Base-by-base conservation (phyloP, 2,113 vertebrate genomes). In the Paedocypris sp. region DNA sequence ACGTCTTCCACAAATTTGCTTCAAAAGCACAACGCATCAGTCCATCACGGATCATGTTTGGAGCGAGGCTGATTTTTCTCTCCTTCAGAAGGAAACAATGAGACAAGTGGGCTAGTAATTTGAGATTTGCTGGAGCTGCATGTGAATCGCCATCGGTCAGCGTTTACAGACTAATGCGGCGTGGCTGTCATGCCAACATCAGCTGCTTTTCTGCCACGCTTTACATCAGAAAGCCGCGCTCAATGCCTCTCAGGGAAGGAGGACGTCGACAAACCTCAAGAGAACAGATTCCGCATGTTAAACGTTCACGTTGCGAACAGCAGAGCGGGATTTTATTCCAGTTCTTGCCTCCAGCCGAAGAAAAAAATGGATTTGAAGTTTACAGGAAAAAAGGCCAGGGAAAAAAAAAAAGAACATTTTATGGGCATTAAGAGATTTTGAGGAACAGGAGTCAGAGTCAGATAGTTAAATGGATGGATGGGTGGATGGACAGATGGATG, bases 1-100 rank as follows among this genome's bases (percentile, higher is more conserved):
- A n/a, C 74, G 66, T 75, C 78, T 79, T 79, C 69, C 77, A 76
- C 71, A 67, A 77, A 76, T 76, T 62, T 75, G 80, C 78, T 81
- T 78, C 28, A 25, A 16, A 22, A 58, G 53, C 43, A 48, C 38
- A 12, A 10, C 33, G 61, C 38, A 38, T 56, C 60, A 32, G 46
- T 66, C 50, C 45, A 16, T 12, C 23, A 5, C 48, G 54, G 10
- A 25, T 42, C 45, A 15, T 22, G 15, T 38, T 51, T 29, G 1
- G 9, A 33, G 28, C 13, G 59, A 57, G 49, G 43, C 60, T 61
- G 74, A 66, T 63, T 61, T 47, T 58, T 67, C 26, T 57, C 45
- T 15, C 67, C 57, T 62, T 73, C 70, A 76, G 70, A 60, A 23
- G 56, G 66, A 69, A 68, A 52, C 69, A 68, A 66, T 72, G 58